phyloP scores from a whole-genome alignment of 2,113 vertebrate species.

The Carlito syrichta region DNA sequence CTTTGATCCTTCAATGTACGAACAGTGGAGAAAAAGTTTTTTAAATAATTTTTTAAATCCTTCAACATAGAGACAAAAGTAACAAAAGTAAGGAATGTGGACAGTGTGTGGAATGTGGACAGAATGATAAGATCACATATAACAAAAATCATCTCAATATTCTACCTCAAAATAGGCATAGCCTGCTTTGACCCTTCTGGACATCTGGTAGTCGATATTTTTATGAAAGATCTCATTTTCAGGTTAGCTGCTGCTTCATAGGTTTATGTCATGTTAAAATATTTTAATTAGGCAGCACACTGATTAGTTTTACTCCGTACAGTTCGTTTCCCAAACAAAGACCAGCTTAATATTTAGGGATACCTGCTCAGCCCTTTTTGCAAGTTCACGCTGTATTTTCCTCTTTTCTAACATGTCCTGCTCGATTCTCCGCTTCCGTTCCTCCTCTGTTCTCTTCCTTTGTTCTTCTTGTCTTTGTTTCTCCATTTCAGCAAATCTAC shows the following conservation, averaged over 20 bases:
- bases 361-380: slow-evolving; percentile 93
- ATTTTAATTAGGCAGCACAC: slow-evolving; percentile 26
- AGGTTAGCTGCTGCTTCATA: slow-evolving; percentile 21
- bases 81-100: neutral
- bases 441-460: slow-evolving; percentile 91
- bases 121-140: neutral
- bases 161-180: neutral
- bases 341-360: neutral
- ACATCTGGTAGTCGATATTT: neutral
- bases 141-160: neutral
- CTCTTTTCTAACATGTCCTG: slow-evolving; percentile 95
- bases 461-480: slow-evolving; percentile 94
- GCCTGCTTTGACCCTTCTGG: neutral
- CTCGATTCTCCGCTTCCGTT: slow-evolving; percentile 91
- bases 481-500: slow-evolving; percentile 98
- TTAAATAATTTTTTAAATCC: no score
- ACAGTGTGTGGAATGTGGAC: neutral
- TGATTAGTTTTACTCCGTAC: slow-evolving; percentile 19
- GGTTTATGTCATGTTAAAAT: neutral
- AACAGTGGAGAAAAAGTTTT: no score
- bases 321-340: slow-evolving; percentile 24
- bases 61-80: no score
- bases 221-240: slow-evolving; percentile 5
- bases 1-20: no score
- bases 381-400: slow-evolving; percentile 95